Evolutionary conservation across 2,888 invertebrate species (phyloP).

Genomic region (Aporophyla nigra): DNA sequence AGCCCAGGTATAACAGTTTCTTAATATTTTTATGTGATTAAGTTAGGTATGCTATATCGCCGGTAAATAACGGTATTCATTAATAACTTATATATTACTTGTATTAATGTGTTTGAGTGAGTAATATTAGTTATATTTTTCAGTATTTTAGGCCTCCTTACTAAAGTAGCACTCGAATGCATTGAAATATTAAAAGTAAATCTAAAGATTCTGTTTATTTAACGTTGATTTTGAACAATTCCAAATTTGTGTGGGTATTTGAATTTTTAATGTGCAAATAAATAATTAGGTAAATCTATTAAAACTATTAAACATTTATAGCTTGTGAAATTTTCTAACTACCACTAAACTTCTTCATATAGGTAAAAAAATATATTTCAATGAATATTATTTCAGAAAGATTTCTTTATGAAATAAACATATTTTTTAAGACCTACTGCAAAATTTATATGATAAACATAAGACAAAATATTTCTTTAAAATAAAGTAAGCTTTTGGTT

Average conservation of each 20-base stretch:
- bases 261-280: not conserved
- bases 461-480: not conserved
- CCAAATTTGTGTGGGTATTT: not conserved
- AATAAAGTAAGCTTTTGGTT: not conserved
- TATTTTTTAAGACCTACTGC: not conserved
- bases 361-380: not conserved
- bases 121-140: not conserved
- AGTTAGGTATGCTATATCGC: not conserved
- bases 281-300: no score
- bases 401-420: not conserved
- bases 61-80: not conserved
- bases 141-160: not conserved
- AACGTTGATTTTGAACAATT: not conserved
- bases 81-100: no score
- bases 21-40: not conserved
- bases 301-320: not conserved
- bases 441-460: not conserved
- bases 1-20: conserved; percentile 15
- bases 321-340: not conserved
- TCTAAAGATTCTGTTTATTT: not conserved
- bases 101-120: not conserved
- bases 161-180: not conserved
- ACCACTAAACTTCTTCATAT: not conserved
- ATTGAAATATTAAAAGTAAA: not conserved
- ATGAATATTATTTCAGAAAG: conserved; percentile 3